These are phyloP conservation scores for Eulithis prunata DNA, from an alignment of 2,888 invertebrate genomes.

Conservation along the genomic window DNA sequence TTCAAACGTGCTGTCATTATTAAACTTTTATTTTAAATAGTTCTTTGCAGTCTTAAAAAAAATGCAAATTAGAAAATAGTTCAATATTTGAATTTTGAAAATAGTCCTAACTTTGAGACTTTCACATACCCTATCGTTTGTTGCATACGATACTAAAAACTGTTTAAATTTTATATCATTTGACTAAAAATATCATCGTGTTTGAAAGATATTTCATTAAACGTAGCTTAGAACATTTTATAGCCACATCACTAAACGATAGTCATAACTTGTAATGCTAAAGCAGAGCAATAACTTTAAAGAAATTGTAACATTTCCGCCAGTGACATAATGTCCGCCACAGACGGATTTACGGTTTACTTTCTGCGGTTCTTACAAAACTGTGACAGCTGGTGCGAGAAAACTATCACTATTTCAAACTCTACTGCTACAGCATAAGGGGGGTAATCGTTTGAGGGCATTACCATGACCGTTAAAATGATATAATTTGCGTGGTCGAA, in stretches of 20 bases:
- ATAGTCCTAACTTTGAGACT: no score
- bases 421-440: constrained; percentile 33
- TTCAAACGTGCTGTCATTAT: no score
- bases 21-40: no score
- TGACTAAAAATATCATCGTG: no score
- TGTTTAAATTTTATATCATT: no score
- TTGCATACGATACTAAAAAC: no score
- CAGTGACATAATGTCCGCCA: constrained; percentile 60
- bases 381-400: constrained; percentile 41
- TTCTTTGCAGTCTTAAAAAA: no score
- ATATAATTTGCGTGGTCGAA: constrained; percentile 69
- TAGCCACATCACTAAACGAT: constrained; percentile 1
- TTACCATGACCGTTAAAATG: constrained; percentile 54
- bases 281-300: constrained; percentile 26
- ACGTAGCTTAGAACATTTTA: not conserved
- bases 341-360: constrained; percentile 65
- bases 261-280: constrained; percentile 18
- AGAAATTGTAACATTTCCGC: constrained; percentile 51
- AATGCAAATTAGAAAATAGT: no score
- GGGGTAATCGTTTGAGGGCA: constrained; percentile 40
- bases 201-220: not conserved
- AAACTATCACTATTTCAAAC: constrained; percentile 25
- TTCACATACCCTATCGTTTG: no score
- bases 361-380: constrained; percentile 66
- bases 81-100: no score